Conservation (phyloP, 2,113 vertebrate species). For the Coreoperca whiteheadi region DNA sequence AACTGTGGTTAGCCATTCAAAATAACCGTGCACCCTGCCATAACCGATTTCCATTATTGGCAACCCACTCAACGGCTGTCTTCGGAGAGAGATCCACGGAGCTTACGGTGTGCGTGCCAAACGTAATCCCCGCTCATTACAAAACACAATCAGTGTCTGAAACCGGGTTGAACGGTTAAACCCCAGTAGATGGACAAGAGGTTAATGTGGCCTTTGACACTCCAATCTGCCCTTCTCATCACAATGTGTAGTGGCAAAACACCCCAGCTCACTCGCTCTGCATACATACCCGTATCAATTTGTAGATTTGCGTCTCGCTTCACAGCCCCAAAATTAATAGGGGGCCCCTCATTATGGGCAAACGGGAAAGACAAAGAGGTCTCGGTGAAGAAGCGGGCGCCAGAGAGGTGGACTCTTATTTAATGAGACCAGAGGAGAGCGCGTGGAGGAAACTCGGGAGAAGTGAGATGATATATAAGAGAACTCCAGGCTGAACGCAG, state of each 20-base stretch:
- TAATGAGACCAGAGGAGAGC: slow-evolving; percentile 50
- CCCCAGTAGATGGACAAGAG: slow-evolving; percentile 55
- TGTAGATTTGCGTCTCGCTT: slow-evolving; percentile 70
- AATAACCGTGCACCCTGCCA: slow-evolving; percentile 22
- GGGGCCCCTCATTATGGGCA: slow-evolving; percentile 69
- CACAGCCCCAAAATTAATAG: slow-evolving; percentile 80
- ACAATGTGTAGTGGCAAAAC: slow-evolving; percentile 66
- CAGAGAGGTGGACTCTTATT: slow-evolving; percentile 42
- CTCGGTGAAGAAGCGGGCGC: slow-evolving; percentile 27
- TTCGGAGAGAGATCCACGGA: slow-evolving; percentile 22
- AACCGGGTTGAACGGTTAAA: slow-evolving; percentile 73
- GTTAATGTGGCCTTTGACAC: slow-evolving; percentile 74
- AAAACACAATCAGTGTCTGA: slow-evolving; percentile 68
- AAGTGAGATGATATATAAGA: slow-evolving; percentile 48
- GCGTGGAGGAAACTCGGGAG: slow-evolving; percentile 39
- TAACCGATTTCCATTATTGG: slow-evolving; percentile 41
- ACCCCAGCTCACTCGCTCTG: slow-evolving; percentile 63
- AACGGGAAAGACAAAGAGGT: slow-evolving; percentile 74
- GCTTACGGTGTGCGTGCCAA: slow-evolving; percentile 28
- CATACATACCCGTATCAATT: slow-evolving; percentile 69
- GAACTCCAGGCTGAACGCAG: slow-evolving; percentile 2
- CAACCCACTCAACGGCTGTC: slow-evolving; percentile 37
- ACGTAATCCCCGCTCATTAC: slow-evolving; percentile 60
- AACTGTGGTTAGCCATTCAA: slow-evolving; percentile 20
- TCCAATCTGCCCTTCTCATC: slow-evolving; percentile 68